Percentiles rank a stretch among this genome's conserved stretches.
These are phyloP conservation scores for Xerus rutilus DNA, from an alignment of 2,797 vertebrate species.

Conservation along the genomic window DNA sequence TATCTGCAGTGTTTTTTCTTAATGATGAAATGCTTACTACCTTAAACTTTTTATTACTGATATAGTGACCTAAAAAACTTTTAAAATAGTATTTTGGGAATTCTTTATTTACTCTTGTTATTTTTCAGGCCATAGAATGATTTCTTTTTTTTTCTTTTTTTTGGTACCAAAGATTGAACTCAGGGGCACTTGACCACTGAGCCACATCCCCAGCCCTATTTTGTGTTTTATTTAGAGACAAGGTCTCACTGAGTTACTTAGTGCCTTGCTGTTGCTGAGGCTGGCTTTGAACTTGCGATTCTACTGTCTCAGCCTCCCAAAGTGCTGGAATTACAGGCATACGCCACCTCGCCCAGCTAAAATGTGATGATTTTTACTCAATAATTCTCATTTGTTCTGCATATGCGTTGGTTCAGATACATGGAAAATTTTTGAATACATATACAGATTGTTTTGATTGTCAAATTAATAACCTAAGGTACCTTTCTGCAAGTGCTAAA, in stretches of 20 bases:
- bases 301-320: too few relatives aligned
- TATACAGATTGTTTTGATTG: not conserved
- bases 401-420: not conserved
- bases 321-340: too few relatives aligned
- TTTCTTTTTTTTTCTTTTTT: too few relatives aligned
- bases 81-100: not conserved
- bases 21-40: not conserved
- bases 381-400: not conserved
- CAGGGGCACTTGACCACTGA: too few relatives aligned
- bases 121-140: not conserved
- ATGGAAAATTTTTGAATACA: not conserved
- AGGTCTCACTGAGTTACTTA: too few relatives aligned
- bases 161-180: too few relatives aligned
- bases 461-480: not conserved
- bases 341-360: too few relatives aligned
- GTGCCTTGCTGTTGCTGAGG: too few relatives aligned
- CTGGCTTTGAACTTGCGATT: too few relatives aligned
- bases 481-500: not conserved
- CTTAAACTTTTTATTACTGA: not conserved
- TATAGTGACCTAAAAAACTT: not conserved
- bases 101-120: not conserved
- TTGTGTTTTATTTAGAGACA: too few relatives aligned
- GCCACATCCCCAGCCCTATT: too few relatives aligned
- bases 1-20: not conserved
- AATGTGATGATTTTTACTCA: not conserved